Conservation (phyloP, 2,797 vertebrate species). For the Buphagus erythrorhynchus region DNA sequence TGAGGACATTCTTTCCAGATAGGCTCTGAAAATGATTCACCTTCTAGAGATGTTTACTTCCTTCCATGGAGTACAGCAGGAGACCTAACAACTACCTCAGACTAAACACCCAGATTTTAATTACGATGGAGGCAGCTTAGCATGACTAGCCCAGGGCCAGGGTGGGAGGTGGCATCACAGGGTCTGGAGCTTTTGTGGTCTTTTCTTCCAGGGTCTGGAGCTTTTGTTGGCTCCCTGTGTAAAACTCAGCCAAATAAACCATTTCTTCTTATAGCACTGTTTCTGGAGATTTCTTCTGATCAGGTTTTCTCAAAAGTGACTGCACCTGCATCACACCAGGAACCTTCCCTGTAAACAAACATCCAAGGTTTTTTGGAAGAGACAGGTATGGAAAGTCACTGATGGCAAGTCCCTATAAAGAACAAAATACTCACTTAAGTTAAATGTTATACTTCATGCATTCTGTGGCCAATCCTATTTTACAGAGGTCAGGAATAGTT, state of each 20-base stretch:
- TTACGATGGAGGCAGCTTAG: not conserved
- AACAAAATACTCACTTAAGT: not conserved
- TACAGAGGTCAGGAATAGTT: not conserved
- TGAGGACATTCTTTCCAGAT: conserved; percentile 2
- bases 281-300: not conserved
- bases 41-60: not conserved
- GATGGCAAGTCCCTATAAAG: not conserved
- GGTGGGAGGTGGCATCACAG: not conserved
- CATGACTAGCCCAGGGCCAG: not conserved
- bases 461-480: not conserved
- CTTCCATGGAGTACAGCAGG: not conserved
- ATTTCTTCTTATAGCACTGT: not conserved
- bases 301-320: not conserved
- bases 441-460: not conserved
- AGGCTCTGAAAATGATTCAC: conserved; percentile 17
- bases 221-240: not conserved
- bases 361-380: not conserved
- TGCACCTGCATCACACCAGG: not conserved
- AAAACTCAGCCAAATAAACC: not conserved
- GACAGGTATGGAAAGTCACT: not conserved
- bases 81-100: not conserved
- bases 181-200: not conserved
- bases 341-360: not conserved
- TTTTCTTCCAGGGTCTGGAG: not conserved
- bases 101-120: not conserved